A percentile compares a stretch with the other conserved stretches of the same genome.
Evolutionary conservation across 2,113 vertebrate genomes (phyloP).

Genomic region (Eulemur macaco): DNA sequence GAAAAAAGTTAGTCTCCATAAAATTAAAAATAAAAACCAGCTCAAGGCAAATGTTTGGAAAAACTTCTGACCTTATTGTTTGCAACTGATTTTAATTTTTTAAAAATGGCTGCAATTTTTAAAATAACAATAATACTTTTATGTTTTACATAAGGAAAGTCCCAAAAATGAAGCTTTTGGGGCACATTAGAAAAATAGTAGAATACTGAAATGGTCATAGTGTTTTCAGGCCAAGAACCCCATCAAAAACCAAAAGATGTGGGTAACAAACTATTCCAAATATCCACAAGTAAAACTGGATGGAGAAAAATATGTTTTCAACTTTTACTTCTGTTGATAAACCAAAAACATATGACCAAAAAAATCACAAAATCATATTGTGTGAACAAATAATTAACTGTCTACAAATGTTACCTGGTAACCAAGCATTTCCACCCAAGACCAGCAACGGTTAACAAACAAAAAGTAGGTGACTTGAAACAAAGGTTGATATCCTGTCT

Average conservation of each 20-base stretch:
- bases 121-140: conserved; percentile 80
- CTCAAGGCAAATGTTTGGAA: conserved; percentile 71
- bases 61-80: conserved; percentile 76
- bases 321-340: conserved; percentile 83
- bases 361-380: conserved; percentile 25
- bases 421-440: conserved; percentile 47
- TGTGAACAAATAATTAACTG: conserved; percentile 77
- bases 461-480: conserved; percentile 51
- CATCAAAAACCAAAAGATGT: conserved; percentile 83
- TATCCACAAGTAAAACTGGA: conserved; percentile 85
- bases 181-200: conserved; percentile 68
- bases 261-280: conserved; percentile 81
- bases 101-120: conserved; percentile 83
- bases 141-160: conserved; percentile 83
- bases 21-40: conserved; percentile 82
- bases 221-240: conserved; percentile 69
- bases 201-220: conserved; percentile 65
- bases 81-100: conserved; percentile 80
- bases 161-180: conserved; percentile 78
- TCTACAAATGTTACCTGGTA: conserved; percentile 66
- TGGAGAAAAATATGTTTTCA: conserved; percentile 82
- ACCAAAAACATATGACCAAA: conserved; percentile 83
- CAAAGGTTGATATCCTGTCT: not conserved
- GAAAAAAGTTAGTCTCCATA: conserved; percentile 34
- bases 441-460: conserved; percentile 61